These are phyloP conservation scores for Tychaedon coryphoeus DNA, from an alignment of 2,113 vertebrate species.

Conservation along the genomic window DNA sequence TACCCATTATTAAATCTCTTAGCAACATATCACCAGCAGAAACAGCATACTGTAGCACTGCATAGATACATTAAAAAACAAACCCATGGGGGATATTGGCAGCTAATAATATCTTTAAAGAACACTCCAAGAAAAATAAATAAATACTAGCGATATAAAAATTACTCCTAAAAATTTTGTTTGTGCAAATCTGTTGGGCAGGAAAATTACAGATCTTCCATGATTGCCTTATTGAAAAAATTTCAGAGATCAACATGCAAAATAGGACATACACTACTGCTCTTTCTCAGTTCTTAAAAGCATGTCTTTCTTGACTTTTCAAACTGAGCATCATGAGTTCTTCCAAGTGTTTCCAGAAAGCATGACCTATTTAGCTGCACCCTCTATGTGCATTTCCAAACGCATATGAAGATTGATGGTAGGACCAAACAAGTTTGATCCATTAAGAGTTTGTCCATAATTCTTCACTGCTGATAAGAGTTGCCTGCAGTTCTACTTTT, in stretches of 20 bases:
- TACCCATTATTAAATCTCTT: slow-evolving; percentile 84
- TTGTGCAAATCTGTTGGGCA: neutral
- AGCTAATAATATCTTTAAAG: slow-evolving; percentile 73
- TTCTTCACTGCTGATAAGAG: neutral
- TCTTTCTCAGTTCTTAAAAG: neutral
- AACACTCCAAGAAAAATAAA: slow-evolving; percentile 70
- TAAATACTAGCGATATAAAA: slow-evolving; percentile 61
- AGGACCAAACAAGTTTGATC: neutral
- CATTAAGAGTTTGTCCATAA: neutral
- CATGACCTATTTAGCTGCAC: neutral
- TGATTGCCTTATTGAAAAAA: neutral
- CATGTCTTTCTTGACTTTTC: neutral
- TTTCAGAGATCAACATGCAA: neutral
- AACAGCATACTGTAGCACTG: slow-evolving; percentile 72
- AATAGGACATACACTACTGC: neutral
- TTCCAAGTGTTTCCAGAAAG: neutral
- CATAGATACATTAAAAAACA: slow-evolving; percentile 75
- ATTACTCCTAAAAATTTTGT: slow-evolving; percentile 29
- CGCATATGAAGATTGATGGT: neutral
- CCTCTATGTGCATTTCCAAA: accelerated
- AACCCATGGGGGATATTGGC: slow-evolving; percentile 77
- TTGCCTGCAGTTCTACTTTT: neutral
- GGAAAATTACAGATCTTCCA: neutral
- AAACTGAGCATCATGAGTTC: accelerated
- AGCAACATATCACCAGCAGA: slow-evolving; percentile 77